Evolutionary conservation across 2,797 vertebrate genomes (phyloP), one percentile per base, ranked within the genome.

Genomic region (Cyprinella venusta): DNA sequence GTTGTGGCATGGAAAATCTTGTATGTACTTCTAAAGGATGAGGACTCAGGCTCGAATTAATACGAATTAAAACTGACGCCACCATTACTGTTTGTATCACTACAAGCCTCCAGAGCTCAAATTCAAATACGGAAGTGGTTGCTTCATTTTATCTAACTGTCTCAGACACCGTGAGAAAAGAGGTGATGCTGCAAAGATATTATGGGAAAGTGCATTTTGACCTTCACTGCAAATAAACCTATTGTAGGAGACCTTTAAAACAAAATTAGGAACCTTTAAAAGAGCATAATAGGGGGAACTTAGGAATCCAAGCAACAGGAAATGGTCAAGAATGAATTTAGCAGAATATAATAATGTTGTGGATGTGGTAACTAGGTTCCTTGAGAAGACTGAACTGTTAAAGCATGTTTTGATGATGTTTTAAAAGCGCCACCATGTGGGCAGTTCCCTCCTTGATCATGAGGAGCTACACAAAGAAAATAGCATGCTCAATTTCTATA

Each of bases 341-440:
- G 19, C 5, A 76, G 56, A 26, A 45, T 24, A 30, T 9, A 2
- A 40, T 40, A 2, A 76, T 45, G 19, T 50, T 74, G 48, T 74
- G 19, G 10, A 74, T n/a, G 50, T 54, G 40, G 40, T 6, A 56
- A 38, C 48, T 54, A 8, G 24, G 13, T 48, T 76, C 16, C 75
- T 45, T 45, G 21, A 16, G 8, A 59, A 61, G 13, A 52, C 15
- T 8, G 12, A 48, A 16, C 30, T 6, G 38, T 30, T 12, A 5
- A 52, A 52, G 26, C 21, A 50, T 16, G 36, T 42, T 76, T 42
- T 45, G 40, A 45, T 63, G 8, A 63, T 33, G 38, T 18, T 48
- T 64, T 64, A 48, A 33, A 15, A 63, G 15, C 21, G 5, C 69
- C 69, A 81, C 56, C 69, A 0, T 81, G 79, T 81, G 79, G 42